Conservation (phyloP, 1,140 invertebrate species). For the Drosophila pandora region DNA sequence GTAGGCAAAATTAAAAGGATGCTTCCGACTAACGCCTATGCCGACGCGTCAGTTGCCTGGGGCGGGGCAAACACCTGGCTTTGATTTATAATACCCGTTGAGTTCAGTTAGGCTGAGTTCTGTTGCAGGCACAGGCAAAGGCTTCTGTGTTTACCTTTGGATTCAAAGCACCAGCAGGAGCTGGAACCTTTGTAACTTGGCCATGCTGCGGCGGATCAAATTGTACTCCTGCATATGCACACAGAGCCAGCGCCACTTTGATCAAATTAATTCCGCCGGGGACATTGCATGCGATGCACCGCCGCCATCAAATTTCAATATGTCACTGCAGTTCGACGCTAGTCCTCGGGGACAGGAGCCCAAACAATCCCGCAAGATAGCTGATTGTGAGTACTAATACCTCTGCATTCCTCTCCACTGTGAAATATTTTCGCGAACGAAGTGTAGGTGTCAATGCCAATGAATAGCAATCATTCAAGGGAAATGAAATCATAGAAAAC, state of each 20-base stretch:
- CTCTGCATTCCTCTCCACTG: neutral
- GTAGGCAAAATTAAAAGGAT: slow-evolving; percentile 72
- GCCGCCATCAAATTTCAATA: slow-evolving; percentile 53
- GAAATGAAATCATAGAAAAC: no score
- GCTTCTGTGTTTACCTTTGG: slow-evolving; percentile 36
- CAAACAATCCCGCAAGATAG: neutral
- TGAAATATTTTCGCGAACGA: neutral
- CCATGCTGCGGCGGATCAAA: slow-evolving; percentile 48
- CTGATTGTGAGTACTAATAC: neutral
- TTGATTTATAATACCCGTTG: slow-evolving; percentile 70
- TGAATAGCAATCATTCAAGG: no score
- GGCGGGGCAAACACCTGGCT: slow-evolving; percentile 46
- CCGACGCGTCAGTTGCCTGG: slow-evolving; percentile 4
- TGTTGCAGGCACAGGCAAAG: slow-evolving; percentile 13
- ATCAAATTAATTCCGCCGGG: slow-evolving; percentile 52
- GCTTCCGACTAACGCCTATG: slow-evolving; percentile 20
- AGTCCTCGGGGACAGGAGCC: slow-evolving; percentile 21
- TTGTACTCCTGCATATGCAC: slow-evolving; percentile 34
- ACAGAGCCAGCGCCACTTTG: slow-evolving; percentile 23
- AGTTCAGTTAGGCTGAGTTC: slow-evolving; percentile 9
- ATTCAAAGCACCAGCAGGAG: neutral
- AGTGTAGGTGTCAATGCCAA: no score
- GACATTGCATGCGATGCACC: slow-evolving; percentile 14
- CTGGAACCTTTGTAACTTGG: slow-evolving; percentile 58
- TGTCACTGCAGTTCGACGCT: slow-evolving; percentile 50